A percentile compares a stretch with the other conserved stretches of the same genome.
Evolutionary conservation across 2,888 invertebrate species (phyloP).

Genomic region (Eristalinus sepulchralis): DNA sequence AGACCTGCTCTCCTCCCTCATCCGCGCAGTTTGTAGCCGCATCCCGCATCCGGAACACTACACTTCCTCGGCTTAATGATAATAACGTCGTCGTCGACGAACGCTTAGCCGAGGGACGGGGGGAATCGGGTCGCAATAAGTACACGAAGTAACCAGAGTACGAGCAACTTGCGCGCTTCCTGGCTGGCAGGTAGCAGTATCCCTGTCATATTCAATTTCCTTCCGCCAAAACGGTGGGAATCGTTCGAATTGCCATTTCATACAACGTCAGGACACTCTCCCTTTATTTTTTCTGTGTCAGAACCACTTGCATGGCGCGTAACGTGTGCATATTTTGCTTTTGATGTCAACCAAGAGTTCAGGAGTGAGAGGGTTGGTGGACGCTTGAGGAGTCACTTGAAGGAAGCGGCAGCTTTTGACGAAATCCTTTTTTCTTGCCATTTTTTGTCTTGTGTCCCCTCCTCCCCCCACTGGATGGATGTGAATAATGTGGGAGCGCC

Average conservation of each 20-base stretch:
- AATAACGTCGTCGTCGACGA: not conserved
- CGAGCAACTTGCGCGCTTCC: not conserved
- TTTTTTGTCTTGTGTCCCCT: not conserved
- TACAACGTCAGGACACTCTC: not conserved
- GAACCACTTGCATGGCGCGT: not conserved
- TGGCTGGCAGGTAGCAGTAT: not conserved
- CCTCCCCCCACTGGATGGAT: not conserved
- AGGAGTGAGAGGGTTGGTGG: not conserved
- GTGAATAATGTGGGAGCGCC: not conserved
- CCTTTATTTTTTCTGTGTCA: not conserved
- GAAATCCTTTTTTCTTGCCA: not conserved
- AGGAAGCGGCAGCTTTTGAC: not conserved
- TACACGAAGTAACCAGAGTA: not conserved
- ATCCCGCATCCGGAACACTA: not conserved
- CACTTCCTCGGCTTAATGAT: not conserved
- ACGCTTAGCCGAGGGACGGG: not conserved
- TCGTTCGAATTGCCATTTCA: slow-evolving; percentile 19
- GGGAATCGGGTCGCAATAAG: not conserved
- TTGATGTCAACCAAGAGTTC: not conserved
- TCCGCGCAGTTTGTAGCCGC: not conserved
- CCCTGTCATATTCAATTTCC: slow-evolving; percentile 27
- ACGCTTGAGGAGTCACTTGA: not conserved
- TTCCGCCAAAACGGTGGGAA: not conserved
- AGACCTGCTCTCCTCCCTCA: not conserved
- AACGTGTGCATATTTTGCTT: not conserved